Percentiles rank a stretch among this genome's conserved stretches.
Evolutionary conservation across 2,113 vertebrate species (phyloP).

Genomic region (Reinhardtius hippoglossoides): DNA sequence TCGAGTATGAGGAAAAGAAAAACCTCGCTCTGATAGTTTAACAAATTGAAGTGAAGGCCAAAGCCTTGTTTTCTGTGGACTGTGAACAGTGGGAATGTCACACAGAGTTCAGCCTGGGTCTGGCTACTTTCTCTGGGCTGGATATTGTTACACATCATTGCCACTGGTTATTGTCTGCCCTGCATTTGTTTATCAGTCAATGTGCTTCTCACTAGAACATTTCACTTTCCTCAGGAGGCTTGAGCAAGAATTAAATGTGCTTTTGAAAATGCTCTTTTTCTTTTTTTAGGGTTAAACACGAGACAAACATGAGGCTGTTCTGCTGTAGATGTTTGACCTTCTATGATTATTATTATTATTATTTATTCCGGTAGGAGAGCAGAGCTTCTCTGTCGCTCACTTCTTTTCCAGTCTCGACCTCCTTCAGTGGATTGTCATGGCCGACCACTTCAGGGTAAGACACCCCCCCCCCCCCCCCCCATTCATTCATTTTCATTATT

Average conservation of each 20-base stretch:
- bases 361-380: constrained; percentile 59
- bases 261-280: not conserved
- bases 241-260: constrained; percentile 4
- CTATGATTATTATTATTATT: not conserved
- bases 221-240: not conserved
- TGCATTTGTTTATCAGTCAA: constrained; percentile 39
- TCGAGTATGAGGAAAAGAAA: constrained; percentile 11
- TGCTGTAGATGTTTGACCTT: not conserved
- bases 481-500: too few species aligned
- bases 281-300: not conserved
- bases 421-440: constrained; percentile 38
- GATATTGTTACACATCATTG: constrained; percentile 44
- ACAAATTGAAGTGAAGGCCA: constrained; percentile 43
- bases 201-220: constrained; percentile 12
- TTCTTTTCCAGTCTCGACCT: constrained; percentile 34
- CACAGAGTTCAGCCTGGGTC: constrained; percentile 57
- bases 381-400: constrained; percentile 23
- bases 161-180: constrained; percentile 42
- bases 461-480: too few species aligned
- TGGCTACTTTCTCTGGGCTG: constrained; percentile 35
- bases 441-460: constrained; percentile 50
- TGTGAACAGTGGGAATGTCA: constrained; percentile 53
- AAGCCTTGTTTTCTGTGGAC: constrained; percentile 31
- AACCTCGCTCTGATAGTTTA: constrained; percentile 22
- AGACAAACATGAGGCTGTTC: not conserved